Percentiles rank a stretch among this genome's conserved stretches.
These are phyloP conservation scores for Anolis sagrei DNA, from an alignment of 2,113 vertebrate species.

Conservation along the genomic window DNA sequence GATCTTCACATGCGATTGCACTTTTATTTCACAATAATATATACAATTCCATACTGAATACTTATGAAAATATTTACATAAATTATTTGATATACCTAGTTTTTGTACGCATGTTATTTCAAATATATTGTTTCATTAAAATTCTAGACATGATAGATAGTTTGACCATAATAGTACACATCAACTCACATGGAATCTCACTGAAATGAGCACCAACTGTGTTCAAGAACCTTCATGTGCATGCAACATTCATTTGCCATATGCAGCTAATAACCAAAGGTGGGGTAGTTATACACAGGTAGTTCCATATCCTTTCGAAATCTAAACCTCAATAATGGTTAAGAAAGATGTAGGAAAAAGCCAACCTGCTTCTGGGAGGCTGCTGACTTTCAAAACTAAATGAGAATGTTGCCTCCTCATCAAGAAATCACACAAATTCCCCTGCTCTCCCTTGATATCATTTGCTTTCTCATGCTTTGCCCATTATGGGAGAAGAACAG, in stretches of 20 bases:
- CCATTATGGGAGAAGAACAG: too few relatives aligned
- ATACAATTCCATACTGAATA: neutral
- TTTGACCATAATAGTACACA: neutral
- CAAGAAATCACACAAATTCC: too few relatives aligned
- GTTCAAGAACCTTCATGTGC: too few relatives aligned
- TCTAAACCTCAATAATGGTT: too few relatives aligned
- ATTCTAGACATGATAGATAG: neutral
- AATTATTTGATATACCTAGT: neutral
- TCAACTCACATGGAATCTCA: neutral
- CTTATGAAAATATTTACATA: neutral
- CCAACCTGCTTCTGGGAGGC: too few relatives aligned
- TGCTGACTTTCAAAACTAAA: too few relatives aligned
- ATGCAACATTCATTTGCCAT: neutral
- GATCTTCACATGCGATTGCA: neutral
- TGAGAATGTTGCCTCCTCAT: too few relatives aligned
- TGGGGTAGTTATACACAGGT: neutral
- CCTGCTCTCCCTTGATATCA: too few relatives aligned
- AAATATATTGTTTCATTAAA: neutral
- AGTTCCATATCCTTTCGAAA: neutral
- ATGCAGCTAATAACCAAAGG: neutral
- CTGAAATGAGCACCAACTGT: neutral
- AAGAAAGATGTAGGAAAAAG: too few relatives aligned
- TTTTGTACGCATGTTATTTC: neutral
- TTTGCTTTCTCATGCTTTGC: too few relatives aligned
- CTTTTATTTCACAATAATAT: neutral